A percentile compares a stretch with the other conserved stretches of the same genome.
Evolutionary conservation across 2,797 vertebrate genomes (phyloP).

Genomic region (Diplodus sargus): DNA sequence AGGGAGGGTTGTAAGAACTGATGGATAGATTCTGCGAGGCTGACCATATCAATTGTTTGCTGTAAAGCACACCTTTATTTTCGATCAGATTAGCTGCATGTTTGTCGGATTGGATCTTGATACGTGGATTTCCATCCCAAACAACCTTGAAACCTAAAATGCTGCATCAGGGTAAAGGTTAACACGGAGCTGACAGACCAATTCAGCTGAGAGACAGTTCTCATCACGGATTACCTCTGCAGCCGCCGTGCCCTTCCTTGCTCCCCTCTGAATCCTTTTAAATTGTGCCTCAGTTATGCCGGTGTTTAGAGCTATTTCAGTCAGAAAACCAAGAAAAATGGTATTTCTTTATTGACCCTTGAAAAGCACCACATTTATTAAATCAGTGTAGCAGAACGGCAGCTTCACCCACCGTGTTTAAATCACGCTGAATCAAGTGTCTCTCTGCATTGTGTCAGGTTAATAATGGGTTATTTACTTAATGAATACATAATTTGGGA

Average conservation of each 20-base stretch:
- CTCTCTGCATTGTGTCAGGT: slow-evolving; percentile 31
- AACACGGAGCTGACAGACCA: slow-evolving; percentile 72
- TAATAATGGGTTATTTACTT: slow-evolving; percentile 56
- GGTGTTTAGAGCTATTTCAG: slow-evolving; percentile 21
- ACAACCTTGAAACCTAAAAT: slow-evolving; percentile 79
- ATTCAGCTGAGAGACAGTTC: slow-evolving; percentile 78
- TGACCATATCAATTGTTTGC: slow-evolving; percentile 76
- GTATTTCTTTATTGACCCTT: slow-evolving; percentile 8
- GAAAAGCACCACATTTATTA: slow-evolving; percentile 21
- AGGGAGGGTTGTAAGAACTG: slow-evolving; percentile 59
- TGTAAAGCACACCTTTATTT: slow-evolving; percentile 66
- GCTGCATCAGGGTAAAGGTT: slow-evolving; percentile 75
- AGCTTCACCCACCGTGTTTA: slow-evolving; percentile 13
- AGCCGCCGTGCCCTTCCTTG: slow-evolving; percentile 54
- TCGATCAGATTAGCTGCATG: slow-evolving; percentile 74
- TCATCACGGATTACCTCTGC: slow-evolving; percentile 75
- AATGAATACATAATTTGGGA: slow-evolving; percentile 47
- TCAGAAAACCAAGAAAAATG: not conserved
- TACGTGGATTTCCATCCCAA: slow-evolving; percentile 72
- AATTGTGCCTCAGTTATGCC: slow-evolving; percentile 25
- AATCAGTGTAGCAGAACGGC: not conserved
- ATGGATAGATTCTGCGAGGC: slow-evolving; percentile 67
- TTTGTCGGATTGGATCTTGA: slow-evolving; percentile 72
- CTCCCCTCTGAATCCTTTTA: slow-evolving; percentile 39
- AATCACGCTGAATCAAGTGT: slow-evolving; percentile 29